Evolutionary conservation across 2,797 vertebrate genomes (phyloP), one percentile per base, ranked within the genome.

Genomic region (Micromesistius poutassou): DNA sequence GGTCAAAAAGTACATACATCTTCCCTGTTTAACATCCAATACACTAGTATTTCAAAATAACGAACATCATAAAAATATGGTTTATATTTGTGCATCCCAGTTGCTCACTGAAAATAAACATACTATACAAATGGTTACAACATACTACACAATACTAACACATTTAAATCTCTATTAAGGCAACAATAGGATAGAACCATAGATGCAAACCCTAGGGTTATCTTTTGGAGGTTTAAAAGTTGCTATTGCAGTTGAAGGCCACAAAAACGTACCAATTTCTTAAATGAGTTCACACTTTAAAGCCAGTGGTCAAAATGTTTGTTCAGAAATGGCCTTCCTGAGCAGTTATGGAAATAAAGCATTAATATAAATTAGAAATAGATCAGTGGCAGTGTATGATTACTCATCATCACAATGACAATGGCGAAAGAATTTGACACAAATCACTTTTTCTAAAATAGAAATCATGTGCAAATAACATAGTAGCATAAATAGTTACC

Each of bases 151-250:
- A 36, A 73, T 19, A 28, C n/a, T 73, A 40, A 68, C 62, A 68
- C 25, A 28, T 68, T 68, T 76, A 85, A 81, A 83, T 86, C 77
- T 86, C 55, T 78, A 68, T 88, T 93, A 94, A 94, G 93, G 93
- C 93, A 93, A 91, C 74, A 73, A 81, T 77, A 90, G 90, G 89
- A 91, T 89, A 93, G 92, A 91, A 94, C 92, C 92, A 89, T 86
- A 81, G 81, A 90, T 86, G 87, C 85, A 84, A 89, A 88, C 86
- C 85, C 79, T 82, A 79, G 89, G 89, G 86, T 90, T 85, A 89
- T 82, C 89, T 88, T 87, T 87, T 89, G 81, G 81, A 85, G 79
- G 86, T 89, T 80, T 4, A 74, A 68, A 73, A 62, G 42, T 73
- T 77, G 73, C 40, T 82, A 55, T 75, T 75, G 35, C 71, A 71